Percentiles rank a stretch among this genome's conserved stretches.
phyloP scores from a whole-genome alignment of 2,113 vertebrate genomes.

The Emydura subglobosa region DNA sequence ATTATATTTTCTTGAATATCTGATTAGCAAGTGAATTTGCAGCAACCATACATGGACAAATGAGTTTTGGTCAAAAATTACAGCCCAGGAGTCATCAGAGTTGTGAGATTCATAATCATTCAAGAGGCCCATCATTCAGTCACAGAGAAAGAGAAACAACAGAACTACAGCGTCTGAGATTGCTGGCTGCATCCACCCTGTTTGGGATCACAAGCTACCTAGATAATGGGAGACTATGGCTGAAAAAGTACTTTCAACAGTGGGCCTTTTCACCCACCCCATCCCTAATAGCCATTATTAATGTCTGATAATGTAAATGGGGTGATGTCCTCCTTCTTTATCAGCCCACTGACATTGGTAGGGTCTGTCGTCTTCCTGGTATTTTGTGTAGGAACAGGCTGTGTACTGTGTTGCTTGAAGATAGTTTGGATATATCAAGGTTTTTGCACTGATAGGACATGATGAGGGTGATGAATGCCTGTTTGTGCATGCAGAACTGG shows the following conservation, averaged over 20 bases:
- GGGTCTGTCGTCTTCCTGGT: constrained; percentile 45
- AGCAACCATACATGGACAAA: background rate
- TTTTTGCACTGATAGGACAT: constrained; percentile 21
- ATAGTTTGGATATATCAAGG: constrained; percentile 26
- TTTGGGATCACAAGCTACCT: background rate
- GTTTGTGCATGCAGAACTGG: background rate
- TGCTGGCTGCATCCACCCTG: background rate
- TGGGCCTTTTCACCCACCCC: constrained; percentile 19
- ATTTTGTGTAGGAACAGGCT: constrained; percentile 47
- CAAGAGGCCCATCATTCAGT: background rate
- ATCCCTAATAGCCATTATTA: accelerated
- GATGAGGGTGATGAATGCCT: constrained; percentile 18
- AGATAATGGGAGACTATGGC: background rate
- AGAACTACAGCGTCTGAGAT: background rate
- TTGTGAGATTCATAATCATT: background rate
- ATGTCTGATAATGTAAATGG: constrained; percentile 32
- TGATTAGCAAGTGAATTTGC: background rate
- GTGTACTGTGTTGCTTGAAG: constrained; percentile 6
- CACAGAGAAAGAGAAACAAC: background rate
- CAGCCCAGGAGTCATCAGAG: background rate
- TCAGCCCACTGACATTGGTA: constrained; percentile 35
- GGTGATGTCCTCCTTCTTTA: constrained; percentile 35
- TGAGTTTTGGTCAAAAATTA: background rate
- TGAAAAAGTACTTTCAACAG: background rate
- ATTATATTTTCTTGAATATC: background rate